These are phyloP conservation scores for Macropis europaea DNA, from an alignment of 2,888 invertebrate species.

Conservation along the genomic window DNA sequence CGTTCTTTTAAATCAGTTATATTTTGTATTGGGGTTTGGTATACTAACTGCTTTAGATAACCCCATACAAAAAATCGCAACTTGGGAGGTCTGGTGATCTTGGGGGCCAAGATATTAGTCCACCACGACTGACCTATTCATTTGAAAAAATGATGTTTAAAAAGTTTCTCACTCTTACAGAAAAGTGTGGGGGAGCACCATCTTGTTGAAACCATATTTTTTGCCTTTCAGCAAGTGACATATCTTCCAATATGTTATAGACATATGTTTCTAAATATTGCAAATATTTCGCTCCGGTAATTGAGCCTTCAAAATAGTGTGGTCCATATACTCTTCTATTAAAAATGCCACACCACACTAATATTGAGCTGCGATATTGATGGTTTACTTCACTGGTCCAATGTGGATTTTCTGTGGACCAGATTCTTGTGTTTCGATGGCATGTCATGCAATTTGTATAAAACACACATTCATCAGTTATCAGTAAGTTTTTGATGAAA, in stretches of 20 bases:
- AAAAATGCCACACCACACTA: background rate
- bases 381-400: background rate
- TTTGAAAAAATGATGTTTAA: background rate
- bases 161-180: background rate
- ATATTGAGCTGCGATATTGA: background rate
- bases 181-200: slow-evolving; percentile 5
- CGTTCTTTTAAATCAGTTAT: too few relatives aligned
- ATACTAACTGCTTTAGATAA: too few relatives aligned
- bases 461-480: background rate
- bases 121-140: background rate
- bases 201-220: slow-evolving; percentile 2
- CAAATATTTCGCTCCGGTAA: background rate
- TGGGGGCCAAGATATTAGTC: too few relatives aligned
- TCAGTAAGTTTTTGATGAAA: background rate
- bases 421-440: background rate
- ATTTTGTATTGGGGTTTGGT: too few relatives aligned
- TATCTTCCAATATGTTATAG: background rate
- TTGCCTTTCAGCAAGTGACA: background rate
- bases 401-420: background rate
- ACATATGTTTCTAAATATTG: background rate
- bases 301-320: background rate
- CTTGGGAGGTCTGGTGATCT: too few relatives aligned
- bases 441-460: background rate
- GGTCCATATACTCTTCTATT: background rate
- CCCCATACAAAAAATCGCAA: too few relatives aligned